A percentile compares a stretch with the other conserved stretches of the same genome.
These are phyloP conservation scores for Cichladusa arquata DNA, from an alignment of 2,113 vertebrate species.

Conservation along the genomic window DNA sequence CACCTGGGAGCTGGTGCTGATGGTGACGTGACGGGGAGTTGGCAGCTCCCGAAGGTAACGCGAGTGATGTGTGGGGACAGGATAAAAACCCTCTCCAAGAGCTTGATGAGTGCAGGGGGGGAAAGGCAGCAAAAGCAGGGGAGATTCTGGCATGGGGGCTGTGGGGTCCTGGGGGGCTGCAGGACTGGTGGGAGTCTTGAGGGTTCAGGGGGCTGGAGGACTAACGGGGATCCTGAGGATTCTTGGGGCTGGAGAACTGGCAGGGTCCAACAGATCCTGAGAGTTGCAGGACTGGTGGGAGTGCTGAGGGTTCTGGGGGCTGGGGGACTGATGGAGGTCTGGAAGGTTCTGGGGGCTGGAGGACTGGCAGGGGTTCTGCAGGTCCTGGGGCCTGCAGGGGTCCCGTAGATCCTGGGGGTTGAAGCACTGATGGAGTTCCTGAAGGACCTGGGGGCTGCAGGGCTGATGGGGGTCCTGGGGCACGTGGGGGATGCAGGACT, in stretches of 20 bases:
- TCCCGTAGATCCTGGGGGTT: too few species aligned
- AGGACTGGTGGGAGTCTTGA: background rate
- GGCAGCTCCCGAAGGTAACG: background rate
- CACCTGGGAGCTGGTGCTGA: conserved; percentile 49
- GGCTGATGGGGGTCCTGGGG: fast-evolving
- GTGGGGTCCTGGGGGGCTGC: background rate
- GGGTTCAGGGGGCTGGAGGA: too few species aligned
- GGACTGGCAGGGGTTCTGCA: too few species aligned
- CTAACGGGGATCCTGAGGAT: too few species aligned
- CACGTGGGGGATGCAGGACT: background rate
- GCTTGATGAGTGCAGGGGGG: background rate
- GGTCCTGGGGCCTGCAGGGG: too few species aligned
- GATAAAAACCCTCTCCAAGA: background rate
- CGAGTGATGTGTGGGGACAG: conserved; percentile 11
- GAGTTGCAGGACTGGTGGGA: background rate
- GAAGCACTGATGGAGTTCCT: background rate
- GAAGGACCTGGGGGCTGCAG: background rate
- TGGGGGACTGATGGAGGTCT: too few species aligned
- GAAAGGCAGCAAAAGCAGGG: background rate
- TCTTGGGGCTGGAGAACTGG: background rate
- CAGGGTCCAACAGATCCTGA: background rate
- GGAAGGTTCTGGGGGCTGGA: too few species aligned
- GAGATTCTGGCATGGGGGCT: fast-evolving
- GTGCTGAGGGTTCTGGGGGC: background rate
- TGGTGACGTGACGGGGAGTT: background rate